Conservation (phyloP, 2,797 vertebrate species). For the Perdix hodgsoniae region DNA sequence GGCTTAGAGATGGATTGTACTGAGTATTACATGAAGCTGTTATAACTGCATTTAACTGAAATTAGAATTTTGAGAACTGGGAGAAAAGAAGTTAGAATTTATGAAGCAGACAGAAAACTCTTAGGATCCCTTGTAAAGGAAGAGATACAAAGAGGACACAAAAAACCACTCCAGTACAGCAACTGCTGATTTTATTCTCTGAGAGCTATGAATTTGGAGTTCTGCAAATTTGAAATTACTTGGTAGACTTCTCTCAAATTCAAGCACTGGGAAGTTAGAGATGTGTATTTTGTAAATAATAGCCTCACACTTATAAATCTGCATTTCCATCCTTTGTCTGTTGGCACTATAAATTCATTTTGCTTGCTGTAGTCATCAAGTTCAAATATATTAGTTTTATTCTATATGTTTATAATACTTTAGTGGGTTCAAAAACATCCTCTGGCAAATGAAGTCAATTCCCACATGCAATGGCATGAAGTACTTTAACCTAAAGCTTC, state of each 20-base stretch:
- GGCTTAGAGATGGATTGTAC: background rate
- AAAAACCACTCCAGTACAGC: background rate
- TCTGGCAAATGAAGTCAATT: background rate
- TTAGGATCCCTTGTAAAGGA: background rate
- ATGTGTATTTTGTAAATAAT: background rate
- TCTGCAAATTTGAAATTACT: background rate
- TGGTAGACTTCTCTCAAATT: background rate
- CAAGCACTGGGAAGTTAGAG: background rate
- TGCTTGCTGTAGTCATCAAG: background rate
- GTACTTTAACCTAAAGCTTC: background rate
- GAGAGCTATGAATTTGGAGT: background rate
- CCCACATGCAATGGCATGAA: background rate
- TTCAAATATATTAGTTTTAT: background rate
- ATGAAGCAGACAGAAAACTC: background rate
- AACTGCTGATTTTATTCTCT: background rate
- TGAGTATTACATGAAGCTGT: background rate
- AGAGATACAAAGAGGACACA: background rate
- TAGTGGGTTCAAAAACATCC: background rate
- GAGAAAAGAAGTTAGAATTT: background rate
- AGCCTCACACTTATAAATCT: background rate
- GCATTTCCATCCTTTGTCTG: background rate
- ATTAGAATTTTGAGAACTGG: background rate
- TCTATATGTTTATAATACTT: background rate
- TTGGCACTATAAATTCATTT: background rate
- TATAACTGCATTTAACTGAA: too few species aligned